phyloP scores from a whole-genome alignment of 2,113 vertebrate species.

The Eulemur macaco region DNA sequence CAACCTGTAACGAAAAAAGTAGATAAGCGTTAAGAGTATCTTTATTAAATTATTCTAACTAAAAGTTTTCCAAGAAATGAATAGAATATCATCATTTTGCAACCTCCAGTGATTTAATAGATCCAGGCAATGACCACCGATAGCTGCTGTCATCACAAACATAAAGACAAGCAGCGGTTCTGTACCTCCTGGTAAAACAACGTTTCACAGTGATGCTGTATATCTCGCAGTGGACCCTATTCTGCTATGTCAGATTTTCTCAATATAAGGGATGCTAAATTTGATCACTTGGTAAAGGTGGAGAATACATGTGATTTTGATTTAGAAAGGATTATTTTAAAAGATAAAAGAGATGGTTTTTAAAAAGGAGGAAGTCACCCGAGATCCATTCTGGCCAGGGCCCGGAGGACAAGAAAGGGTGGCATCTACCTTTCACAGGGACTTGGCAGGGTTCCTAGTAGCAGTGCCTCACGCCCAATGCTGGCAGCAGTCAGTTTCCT shows the following conservation, averaged over 20 bases:
- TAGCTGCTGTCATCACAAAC: not conserved
- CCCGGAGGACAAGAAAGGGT: not conserved
- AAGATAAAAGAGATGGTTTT: not conserved
- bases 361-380: not conserved
- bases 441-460: not conserved
- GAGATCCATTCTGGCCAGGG: not conserved
- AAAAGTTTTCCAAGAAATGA: not conserved
- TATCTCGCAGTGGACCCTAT: not conserved
- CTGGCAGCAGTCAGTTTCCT: not conserved
- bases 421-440: not conserved
- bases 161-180: not conserved
- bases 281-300: not conserved
- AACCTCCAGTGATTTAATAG: not conserved
- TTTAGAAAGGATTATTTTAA: not conserved
- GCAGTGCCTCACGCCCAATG: not conserved
- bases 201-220: accelerated
- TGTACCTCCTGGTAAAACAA: not conserved
- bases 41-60: not conserved
- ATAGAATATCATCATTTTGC: not conserved
- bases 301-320: not conserved
- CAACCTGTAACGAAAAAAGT: not conserved
- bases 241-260: not conserved
- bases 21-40: not conserved
- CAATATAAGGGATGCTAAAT: not conserved
- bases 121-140: not conserved